Conservation (phyloP, 2,888 invertebrate genomes). For the Platerodrilus igneus region DNA sequence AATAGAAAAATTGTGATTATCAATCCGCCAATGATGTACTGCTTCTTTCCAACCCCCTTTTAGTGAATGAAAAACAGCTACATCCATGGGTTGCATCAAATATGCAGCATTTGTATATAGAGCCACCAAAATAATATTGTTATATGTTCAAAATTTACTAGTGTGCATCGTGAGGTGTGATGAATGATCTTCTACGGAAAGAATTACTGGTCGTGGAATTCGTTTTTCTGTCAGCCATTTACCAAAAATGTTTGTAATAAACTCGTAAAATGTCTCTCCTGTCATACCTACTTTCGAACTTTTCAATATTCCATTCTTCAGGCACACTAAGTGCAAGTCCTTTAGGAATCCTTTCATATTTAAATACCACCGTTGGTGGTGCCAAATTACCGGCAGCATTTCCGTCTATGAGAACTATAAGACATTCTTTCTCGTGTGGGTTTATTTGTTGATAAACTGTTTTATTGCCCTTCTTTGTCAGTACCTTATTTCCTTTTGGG, state of each 20-base stretch:
- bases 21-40: constrained; percentile 18
- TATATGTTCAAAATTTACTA: constrained; percentile 8
- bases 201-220: constrained; percentile 9
- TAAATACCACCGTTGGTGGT: constrained; percentile 13
- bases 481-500: no score
- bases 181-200: constrained; percentile 12
- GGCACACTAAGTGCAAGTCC: constrained; percentile 32
- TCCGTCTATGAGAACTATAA: not conserved
- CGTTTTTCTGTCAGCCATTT: constrained; percentile 10
- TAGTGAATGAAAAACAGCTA: no score
- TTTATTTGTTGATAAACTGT: no score
- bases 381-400: constrained; percentile 8
- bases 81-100: no score
- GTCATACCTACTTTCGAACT: constrained; percentile 46
- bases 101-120: no score
- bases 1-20: no score
- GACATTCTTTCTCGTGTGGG: no score
- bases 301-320: constrained; percentile 41
- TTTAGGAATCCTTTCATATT: constrained; percentile 34
- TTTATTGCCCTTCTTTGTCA: no score
- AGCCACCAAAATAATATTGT: constrained; percentile 9
- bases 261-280: constrained; percentile 41
- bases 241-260: constrained; percentile 29
- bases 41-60: no score
- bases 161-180: constrained; percentile 11